A percentile compares a stretch with the other conserved stretches of the same genome.
Conservation (phyloP, 2,888 invertebrate genomes). For the Mechanitis messenoides region DNA sequence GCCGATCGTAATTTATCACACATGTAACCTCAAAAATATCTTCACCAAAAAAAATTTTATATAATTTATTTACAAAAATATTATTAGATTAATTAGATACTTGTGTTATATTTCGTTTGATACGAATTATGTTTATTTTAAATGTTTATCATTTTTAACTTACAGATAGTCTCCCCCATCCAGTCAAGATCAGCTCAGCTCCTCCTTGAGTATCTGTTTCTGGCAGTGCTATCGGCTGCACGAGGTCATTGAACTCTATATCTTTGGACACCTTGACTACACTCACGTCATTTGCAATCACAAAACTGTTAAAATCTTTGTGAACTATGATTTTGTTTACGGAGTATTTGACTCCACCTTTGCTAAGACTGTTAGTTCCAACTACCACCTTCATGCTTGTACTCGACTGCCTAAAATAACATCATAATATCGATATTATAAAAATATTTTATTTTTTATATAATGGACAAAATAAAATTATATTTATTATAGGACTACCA, state of each 20-base stretch:
- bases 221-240: conserved; percentile 56
- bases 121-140: too few species aligned
- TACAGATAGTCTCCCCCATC: conserved; percentile 66
- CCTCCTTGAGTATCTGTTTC: conserved; percentile 46
- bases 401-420: conserved; percentile 30
- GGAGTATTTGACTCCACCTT: conserved; percentile 57
- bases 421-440: not conserved
- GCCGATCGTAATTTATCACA: too few species aligned
- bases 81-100: not conserved
- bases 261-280: conserved; percentile 48
- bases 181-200: conserved; percentile 53
- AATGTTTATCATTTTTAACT: not conserved
- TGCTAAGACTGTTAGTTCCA: conserved; percentile 62
- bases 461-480: too few species aligned
- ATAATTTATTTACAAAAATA: too few species aligned
- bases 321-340: conserved; percentile 60
- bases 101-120: too few species aligned
- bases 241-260: conserved; percentile 49
- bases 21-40: too few species aligned
- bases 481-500: too few species aligned
- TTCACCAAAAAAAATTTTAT: too few species aligned
- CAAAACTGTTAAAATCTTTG: conserved; percentile 47
- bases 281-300: conserved; percentile 65
- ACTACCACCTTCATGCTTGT: conserved; percentile 50
- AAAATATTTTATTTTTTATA: too few species aligned